Evolutionary conservation across 2,113 vertebrate genomes (phyloP).

Genomic region (Prietella phreatophila): DNA sequence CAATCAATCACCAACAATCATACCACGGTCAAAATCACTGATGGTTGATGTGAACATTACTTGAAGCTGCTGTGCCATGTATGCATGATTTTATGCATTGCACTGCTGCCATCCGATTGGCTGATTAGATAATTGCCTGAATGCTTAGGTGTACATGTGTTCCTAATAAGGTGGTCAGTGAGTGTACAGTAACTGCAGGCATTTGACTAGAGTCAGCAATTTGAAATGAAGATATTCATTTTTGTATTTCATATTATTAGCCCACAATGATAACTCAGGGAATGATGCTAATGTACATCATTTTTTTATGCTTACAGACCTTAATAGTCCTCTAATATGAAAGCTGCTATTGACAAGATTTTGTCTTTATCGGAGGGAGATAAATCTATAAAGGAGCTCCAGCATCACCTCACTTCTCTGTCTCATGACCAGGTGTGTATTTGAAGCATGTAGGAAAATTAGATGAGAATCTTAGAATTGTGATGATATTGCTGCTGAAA

Average conservation of each 20-base stretch:
- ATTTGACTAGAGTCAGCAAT: neutral
- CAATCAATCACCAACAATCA: too few relatives aligned
- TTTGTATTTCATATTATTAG: neutral
- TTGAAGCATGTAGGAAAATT: neutral
- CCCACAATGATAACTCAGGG: neutral
- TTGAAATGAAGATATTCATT: neutral
- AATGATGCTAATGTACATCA: neutral
- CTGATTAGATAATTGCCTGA: too few relatives aligned
- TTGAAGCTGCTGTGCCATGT: too few relatives aligned
- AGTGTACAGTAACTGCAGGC: neutral
- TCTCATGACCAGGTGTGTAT: constrained; percentile 64
- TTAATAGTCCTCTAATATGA: constrained; percentile 55
- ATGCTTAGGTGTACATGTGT: too few relatives aligned
- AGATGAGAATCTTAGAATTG: neutral
- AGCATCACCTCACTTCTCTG: constrained; percentile 66
- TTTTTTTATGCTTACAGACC: neutral
- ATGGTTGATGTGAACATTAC: too few relatives aligned
- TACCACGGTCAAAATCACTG: too few relatives aligned
- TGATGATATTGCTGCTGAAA: neutral
- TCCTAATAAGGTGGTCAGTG: too few relatives aligned
- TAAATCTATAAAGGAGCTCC: constrained; percentile 56
- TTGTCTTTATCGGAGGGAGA: constrained; percentile 63
- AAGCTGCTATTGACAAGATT: constrained; percentile 63
- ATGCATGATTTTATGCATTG: too few relatives aligned
- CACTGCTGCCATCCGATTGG: too few relatives aligned